phyloP scores from a whole-genome alignment of 2,888 invertebrate genomes.

The Cheilosia pagana region DNA sequence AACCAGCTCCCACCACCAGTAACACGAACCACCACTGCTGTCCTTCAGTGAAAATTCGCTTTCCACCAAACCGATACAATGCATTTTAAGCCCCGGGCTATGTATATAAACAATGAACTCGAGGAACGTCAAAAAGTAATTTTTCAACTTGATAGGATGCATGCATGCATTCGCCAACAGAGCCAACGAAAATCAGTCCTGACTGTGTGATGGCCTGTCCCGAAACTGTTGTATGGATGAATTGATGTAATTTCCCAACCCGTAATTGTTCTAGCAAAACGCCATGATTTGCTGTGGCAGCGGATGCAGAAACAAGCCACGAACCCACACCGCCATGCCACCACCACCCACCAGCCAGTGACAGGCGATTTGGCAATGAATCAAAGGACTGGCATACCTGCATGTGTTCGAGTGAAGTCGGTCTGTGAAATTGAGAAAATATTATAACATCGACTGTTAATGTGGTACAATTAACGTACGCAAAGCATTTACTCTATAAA shows the following conservation, averaged over 20 bases:
- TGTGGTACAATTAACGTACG: constrained; percentile 42
- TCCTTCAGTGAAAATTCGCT: constrained; percentile 1
- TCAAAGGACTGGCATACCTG: constrained; percentile 8
- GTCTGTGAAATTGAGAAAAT: constrained; percentile 45
- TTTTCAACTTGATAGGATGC: constrained; percentile 59
- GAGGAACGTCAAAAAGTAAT: constrained; percentile 50
- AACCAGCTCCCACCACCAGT: not conserved
- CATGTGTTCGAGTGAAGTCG: not conserved
- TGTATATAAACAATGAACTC: constrained; percentile 40
- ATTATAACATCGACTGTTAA: constrained; percentile 32
- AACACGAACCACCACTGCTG: not conserved
- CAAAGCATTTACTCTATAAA: not conserved
- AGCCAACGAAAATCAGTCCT: constrained; percentile 18
- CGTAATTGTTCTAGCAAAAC: constrained; percentile 60
- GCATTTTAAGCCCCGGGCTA: not conserved
- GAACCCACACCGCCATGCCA: not conserved
- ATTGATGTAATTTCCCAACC: constrained; percentile 54
- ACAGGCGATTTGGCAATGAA: constrained; percentile 27
- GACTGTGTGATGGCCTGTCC: constrained; percentile 1
- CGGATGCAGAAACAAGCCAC: constrained; percentile 46
- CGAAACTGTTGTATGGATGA: constrained; percentile 31
- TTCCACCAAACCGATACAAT: constrained; percentile 15
- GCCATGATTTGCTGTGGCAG: constrained; percentile 54
- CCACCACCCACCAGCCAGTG: not conserved
- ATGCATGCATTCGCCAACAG: not conserved